Evolutionary conservation across 2,797 vertebrate species (phyloP), one percentile per base, ranked within the genome.

Genomic region (Yasuhikotakia modesta): DNA sequence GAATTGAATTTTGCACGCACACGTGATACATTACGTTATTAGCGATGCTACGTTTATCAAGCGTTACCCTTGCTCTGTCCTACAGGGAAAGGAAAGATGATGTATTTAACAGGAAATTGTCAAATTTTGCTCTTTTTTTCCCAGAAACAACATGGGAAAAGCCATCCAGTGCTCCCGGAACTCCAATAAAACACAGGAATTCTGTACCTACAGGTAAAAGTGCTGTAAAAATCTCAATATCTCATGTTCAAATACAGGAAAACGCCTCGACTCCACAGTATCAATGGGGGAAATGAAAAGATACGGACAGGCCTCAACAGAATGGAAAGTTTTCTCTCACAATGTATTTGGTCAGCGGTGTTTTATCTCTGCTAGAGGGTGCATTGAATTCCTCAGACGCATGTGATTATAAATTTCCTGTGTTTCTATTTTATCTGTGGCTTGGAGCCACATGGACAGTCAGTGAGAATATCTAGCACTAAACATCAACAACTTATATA

Each of bases 91-190:
- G 35, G n/a, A 81, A 43, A 80, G 21, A 58, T 85, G 79, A 86
- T 74, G 64, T 70, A 35, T 64, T 53, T 66, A 69, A 50, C n/a
- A 6, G 27, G 19, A 57, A 79, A 86, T 80, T 58, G 19, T 72
- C 63, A 45, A n/a, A 12, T 24, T 48, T 32, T 19, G 53, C 24
- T 22, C 24, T 72, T 66, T 19, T 74, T 35, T 32, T 68, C n/a
- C n/a, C 79, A 99, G 97, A 99, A 90, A 98, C 97, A 0, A 99
- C 96, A 77, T 99, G 97, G 97, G 96, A 98, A 88, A 92, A 93
- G 64, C 97, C 97, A 0, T 94, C 93, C 86, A 94, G 94, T 0
- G 89, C 90, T 52, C 94, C 96, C 19, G 96, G 96, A 79, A 97
- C 92, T 88, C 91, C 93, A 3, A 77, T 90, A 79, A 91, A 92